Base-by-base conservation (phyloP, 2,113 vertebrate genomes). In the Saguinus imperator region DNA sequence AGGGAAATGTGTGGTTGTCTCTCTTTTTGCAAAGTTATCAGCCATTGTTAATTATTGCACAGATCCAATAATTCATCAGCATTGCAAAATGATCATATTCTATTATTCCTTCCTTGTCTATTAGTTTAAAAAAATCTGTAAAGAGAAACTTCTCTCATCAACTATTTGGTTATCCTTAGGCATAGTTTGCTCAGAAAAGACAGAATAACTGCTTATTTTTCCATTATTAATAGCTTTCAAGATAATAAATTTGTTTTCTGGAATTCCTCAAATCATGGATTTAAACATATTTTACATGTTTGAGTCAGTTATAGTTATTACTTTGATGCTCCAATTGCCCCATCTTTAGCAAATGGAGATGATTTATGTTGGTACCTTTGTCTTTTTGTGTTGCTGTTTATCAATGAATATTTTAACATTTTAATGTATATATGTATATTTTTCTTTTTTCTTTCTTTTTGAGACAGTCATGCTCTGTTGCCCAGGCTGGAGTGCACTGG, bases 101-200 rank as follows among this genome's bases (percentile, higher is more conserved):
- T 89, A 12, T 77, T 48, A 81, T 58, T 87, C 64, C 37, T 58
- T 72, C 5, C 23, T 81, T 57, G 70, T 37, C 35, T 27, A 77
- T 79, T 87, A 55, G 43, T 70, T 87, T 79, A 87, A 87, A 87
- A 68, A 92, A 61, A 61, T 73, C 57, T 93, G 66, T 87, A n/a
- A 68, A 45, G 20, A 80, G 8, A 94, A 37, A 8, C 10, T 21
- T 27, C 43, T 37, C 43, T 50, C 35, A 40, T 40, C 66, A 83
- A 57, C 37, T 73, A 25, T 20, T 81, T 83, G 43, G 40, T 48
- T 73, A 45, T 43, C 52, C 21, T 68, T 52, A 77, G 17, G 18
- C 68, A 66, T 57, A 76, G 23, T 75, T 66, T 76, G n/a, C 32
- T 29, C 5, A 68, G 87, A 32, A 83, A 76, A 94, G 29, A 61